These are phyloP conservation scores for Calameuta filiformis DNA, from an alignment of 2,888 invertebrate genomes.

Conservation along the genomic window DNA sequence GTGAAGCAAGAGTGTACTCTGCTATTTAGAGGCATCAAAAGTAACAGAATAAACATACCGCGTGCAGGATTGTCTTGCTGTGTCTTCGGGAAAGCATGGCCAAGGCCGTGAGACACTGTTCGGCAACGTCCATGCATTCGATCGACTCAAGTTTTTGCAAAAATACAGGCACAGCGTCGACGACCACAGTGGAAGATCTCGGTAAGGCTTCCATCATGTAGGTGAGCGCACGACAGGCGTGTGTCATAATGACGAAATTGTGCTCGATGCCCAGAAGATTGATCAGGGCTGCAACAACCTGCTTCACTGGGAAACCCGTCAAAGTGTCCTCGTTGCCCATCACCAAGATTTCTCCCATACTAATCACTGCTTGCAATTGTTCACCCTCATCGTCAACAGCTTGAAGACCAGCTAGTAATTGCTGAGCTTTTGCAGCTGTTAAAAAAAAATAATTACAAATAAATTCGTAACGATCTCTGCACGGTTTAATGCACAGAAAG, in stretches of 20 bases:
- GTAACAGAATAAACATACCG: conserved; percentile 70
- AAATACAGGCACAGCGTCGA: conserved; percentile 97
- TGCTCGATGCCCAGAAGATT: conserved; percentile 95
- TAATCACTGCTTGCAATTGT: conserved; percentile 95
- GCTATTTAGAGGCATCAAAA: not conserved
- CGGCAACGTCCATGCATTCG: conserved; percentile 99
- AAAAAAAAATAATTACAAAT: not conserved
- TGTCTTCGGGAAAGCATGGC: conserved; percentile 97
- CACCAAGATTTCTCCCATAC: conserved; percentile 98
- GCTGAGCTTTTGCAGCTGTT: conserved; percentile 90
- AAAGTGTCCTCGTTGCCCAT: conserved; percentile 99
- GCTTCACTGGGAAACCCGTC: conserved; percentile 97
- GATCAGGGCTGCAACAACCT: conserved; percentile 95
- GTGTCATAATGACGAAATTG: conserved; percentile 99
- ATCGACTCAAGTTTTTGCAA: conserved; percentile 97
- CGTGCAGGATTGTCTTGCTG: conserved; percentile 95
- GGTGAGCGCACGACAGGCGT: conserved; percentile 96
- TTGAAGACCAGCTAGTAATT: conserved; percentile 90
- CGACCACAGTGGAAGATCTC: conserved; percentile 94
- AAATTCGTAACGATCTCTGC: not conserved
- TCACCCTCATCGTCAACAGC: conserved; percentile 95
- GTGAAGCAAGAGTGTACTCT: not conserved
- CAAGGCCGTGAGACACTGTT: conserved; percentile 96
- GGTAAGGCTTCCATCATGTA: conserved; percentile 99
- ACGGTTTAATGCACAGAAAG: conserved; percentile 9